These are phyloP conservation scores for Sycobia sp. DNA, from an alignment of 1,140 invertebrate genomes.

Conservation along the genomic window DNA sequence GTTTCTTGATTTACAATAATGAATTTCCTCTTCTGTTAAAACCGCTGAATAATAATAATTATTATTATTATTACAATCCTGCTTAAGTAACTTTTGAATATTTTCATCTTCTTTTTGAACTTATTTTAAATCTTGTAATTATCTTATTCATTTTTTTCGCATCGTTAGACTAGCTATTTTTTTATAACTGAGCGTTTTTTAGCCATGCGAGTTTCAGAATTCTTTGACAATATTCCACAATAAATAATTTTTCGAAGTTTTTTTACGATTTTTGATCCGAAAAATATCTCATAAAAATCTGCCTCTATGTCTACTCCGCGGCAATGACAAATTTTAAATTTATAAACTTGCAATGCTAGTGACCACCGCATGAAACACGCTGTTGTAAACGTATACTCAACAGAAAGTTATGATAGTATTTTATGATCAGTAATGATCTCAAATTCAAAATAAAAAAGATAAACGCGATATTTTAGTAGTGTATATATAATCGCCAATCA, in stretches of 20 bases:
- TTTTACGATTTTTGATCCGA: too few species aligned
- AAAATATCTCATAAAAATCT: conserved; percentile 20
- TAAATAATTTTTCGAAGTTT: too few species aligned
- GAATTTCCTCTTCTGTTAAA: background rate
- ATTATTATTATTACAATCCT: too few species aligned
- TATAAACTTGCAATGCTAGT: too few species aligned
- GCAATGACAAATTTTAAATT: conserved; percentile 51
- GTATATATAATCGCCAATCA: too few species aligned
- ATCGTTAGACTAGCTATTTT: background rate
- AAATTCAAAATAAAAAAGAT: background rate
- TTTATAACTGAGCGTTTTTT: background rate
- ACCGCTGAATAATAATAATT: background rate
- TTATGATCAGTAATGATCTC: too few species aligned
- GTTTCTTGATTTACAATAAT: background rate
- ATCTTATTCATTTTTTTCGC: background rate
- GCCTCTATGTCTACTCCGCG: conserved; percentile 36
- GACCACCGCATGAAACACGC: conserved; percentile 47
- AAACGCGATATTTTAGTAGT: background rate
- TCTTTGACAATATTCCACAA: too few species aligned
- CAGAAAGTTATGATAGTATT: conserved; percentile 9
- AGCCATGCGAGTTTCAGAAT: background rate
- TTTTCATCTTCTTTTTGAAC: background rate
- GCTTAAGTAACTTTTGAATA: background rate
- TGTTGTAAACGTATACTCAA: background rate
- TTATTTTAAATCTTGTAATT: background rate